Conservation (phyloP, 2,113 vertebrate genomes). For the Chlorodrepanis virens region DNA sequence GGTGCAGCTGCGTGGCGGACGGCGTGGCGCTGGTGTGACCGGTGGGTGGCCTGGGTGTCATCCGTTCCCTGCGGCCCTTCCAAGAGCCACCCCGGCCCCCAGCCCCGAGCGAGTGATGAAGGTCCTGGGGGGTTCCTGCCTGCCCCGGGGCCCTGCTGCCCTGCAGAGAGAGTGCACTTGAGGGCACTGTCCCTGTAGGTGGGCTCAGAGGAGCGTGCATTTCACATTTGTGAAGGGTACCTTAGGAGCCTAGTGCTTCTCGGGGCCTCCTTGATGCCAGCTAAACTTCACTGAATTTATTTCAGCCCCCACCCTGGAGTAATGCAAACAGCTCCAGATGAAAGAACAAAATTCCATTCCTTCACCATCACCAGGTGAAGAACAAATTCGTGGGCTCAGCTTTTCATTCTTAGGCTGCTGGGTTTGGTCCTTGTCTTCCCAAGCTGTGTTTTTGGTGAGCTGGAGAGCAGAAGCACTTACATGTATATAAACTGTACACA, state of each 20-base stretch:
- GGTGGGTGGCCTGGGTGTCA: rapidly evolving
- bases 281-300: neutral
- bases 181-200: neutral
- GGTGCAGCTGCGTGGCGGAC: slow-evolving; percentile 80
- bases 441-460: neutral
- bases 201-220: neutral
- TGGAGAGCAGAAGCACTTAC: slow-evolving; percentile 65
- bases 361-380: neutral
- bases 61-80: rapidly evolving
- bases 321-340: neutral
- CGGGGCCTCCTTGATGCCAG: rapidly evolving
- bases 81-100: neutral
- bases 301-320: neutral
- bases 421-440: neutral
- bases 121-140: neutral
- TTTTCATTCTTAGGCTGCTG: neutral
- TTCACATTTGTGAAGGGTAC: neutral
- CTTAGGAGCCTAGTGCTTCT: neutral
- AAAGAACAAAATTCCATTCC: neutral
- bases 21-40: slow-evolving; percentile 76
- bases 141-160: neutral
- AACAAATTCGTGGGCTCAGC: neutral
- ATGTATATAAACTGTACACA: slow-evolving; percentile 7
- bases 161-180: neutral
- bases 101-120: rapidly evolving